A percentile compares a stretch with the other conserved stretches of the same genome.
Conservation (phyloP, 2,797 vertebrate genomes). For the Coendou prehensilis region DNA sequence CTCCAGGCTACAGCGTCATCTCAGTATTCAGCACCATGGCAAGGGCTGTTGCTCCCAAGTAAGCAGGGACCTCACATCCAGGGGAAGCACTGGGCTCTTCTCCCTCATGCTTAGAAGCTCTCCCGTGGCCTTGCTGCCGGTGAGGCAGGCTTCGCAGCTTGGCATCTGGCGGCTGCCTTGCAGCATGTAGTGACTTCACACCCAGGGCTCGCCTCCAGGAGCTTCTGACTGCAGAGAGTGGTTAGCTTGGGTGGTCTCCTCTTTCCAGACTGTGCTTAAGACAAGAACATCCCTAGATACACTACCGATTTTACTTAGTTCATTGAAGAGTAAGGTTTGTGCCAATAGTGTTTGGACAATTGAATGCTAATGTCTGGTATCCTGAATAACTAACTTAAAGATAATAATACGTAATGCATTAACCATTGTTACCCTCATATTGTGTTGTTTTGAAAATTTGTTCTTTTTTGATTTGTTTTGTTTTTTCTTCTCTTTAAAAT, state of each 20-base stretch:
- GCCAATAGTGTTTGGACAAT: no score
- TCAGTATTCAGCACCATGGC: rapidly evolving
- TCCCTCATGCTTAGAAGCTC: rapidly evolving
- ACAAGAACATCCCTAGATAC: neutral
- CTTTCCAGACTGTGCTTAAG: neutral
- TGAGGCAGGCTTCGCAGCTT: neutral
- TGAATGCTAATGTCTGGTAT: no score
- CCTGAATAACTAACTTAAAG: no score
- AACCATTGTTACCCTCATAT: no score
- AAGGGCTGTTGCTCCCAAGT: neutral
- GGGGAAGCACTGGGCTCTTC: neutral
- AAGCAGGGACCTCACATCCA: rapidly evolving
- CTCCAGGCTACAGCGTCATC: neutral
- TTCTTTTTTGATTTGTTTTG: no score
- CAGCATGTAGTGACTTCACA: rapidly evolving
- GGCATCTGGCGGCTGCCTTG: neutral
- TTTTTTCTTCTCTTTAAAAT: no score
- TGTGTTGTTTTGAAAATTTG: no score
- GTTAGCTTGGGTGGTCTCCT: neutral
- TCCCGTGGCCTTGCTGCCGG: neutral
- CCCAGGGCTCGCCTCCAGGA: neutral
- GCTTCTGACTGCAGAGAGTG: no score
- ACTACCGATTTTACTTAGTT: no score
- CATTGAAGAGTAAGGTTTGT: no score
- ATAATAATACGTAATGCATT: no score